Base-by-base conservation (phyloP, 2,888 invertebrate genomes). In the Eulithis prunata region DNA sequence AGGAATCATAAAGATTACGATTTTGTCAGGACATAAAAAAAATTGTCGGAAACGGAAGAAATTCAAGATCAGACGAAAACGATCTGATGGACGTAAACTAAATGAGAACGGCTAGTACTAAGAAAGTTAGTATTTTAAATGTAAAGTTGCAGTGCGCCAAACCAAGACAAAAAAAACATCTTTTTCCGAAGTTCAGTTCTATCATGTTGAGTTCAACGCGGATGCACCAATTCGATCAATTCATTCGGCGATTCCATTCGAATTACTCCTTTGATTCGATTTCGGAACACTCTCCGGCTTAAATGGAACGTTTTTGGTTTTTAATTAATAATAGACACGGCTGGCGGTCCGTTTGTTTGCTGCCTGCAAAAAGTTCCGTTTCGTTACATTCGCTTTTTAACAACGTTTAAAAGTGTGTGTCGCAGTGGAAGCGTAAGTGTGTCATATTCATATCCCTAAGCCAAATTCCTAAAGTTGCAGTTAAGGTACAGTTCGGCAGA, bases 221-320 rank as follows among this genome's bases (percentile, higher is more conserved):
- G 41, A 57, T 51, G 10, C 56, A 52, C 46, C 73, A 69, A 75
- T 76, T 78, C 77, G 75, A 78, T 76, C 76, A 79, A 79, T 78
- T 78, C 77, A 80, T 80, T 78, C 76, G 70, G 64, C 78, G 78
- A 83, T 88, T 89, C 86, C 88, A 84, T 85, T 82, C 82, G 86
- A 89, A 85, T 88, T 82, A 84, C 79, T 86, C 85, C 85, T 89
- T 89, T 90, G 86, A 89, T 88, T 88, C 86, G 80, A 86, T 88
- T 86, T 80, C 73, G 80, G 78, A 80, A 77, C 82, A 81, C 80
- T 84, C 80, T 76, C 79, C 73, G 81, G 86, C 80, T 87, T 85
- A 86, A 85, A 85, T 78, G 79, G 75, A 78, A 78, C 83, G 80
- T 82, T 87, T 88, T 87, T 80, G 84, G 84, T 82, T 88, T 89